Evolutionary conservation across 53 echinoderm and acorn worm species (phyloP).

Genomic region (Stichopus horrens): DNA sequence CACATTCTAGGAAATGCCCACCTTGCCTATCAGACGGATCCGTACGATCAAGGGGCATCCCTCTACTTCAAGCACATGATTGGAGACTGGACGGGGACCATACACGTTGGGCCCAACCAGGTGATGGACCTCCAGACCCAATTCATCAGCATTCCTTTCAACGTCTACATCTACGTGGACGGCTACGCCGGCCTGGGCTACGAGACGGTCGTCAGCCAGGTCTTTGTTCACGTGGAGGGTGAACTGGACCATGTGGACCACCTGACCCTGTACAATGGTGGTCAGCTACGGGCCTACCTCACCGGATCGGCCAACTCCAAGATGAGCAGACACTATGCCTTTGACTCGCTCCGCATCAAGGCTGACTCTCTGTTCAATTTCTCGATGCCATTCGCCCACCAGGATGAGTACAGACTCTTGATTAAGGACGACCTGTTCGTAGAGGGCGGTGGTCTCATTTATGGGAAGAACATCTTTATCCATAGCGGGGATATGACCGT

Average conservation of each 20-base stretch:
- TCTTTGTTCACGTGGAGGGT: constrained; percentile 78
- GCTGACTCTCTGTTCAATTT: constrained; percentile 68
- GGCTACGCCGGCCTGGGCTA: constrained; percentile 77
- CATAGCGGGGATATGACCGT: constrained; percentile 68
- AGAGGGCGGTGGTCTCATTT: constrained; percentile 80
- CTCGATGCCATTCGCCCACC: constrained; percentile 74
- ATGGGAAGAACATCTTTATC: constrained; percentile 71
- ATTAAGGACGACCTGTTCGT: constrained; percentile 47
- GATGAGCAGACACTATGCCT: constrained; percentile 58
- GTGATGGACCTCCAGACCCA: constrained; percentile 76
- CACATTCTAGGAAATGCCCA: constrained; percentile 89
- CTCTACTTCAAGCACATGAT: constrained; percentile 81
- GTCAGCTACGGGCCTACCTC: constrained; percentile 49
- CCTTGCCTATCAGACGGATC: constrained; percentile 70
- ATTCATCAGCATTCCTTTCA: constrained; percentile 80
- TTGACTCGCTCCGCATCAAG: constrained; percentile 73
- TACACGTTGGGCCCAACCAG: constrained; percentile 89
- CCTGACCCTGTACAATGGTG: constrained; percentile 78
- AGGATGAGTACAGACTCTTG: constrained; percentile 62
- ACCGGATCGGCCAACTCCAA: constrained; percentile 70
- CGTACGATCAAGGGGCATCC: constrained; percentile 72
- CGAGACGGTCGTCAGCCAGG: constrained; percentile 66
- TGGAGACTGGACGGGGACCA: constrained; percentile 75
- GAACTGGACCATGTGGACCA: constrained; percentile 80
- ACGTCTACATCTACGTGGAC: constrained; percentile 69